phyloP scores from a whole-genome alignment of 1,140 invertebrate genomes.

The Apis dorsata region DNA sequence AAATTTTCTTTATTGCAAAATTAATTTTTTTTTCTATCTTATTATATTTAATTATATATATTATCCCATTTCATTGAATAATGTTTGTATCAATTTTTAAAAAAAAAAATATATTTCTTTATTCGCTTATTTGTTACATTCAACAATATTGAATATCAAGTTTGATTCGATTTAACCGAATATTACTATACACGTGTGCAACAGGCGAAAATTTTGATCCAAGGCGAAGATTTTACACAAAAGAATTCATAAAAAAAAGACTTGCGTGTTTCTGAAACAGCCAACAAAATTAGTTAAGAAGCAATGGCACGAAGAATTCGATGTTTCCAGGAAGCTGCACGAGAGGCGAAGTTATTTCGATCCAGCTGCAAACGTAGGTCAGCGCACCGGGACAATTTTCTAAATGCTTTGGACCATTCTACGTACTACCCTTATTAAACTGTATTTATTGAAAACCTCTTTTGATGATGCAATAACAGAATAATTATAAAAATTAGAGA shows the following conservation, averaged over 20 bases:
- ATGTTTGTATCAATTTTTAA: too few relatives aligned
- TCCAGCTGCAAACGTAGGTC: constrained; percentile 64
- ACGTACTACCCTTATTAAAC: constrained; percentile 18
- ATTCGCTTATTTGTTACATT: too few relatives aligned
- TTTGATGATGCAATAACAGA: background rate
- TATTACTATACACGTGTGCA: too few relatives aligned
- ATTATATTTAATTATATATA: too few relatives aligned
- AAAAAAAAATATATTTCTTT: too few relatives aligned
- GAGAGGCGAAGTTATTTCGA: constrained; percentile 72
- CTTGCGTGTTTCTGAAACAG: background rate
- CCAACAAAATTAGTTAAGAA: background rate
- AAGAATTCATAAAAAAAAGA: background rate
- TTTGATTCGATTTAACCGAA: too few relatives aligned
- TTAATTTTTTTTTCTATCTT: too few relatives aligned
- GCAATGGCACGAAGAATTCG: constrained; percentile 23
- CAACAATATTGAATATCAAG: too few relatives aligned
- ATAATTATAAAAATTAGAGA: background rate
- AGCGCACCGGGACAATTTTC: constrained; percentile 73
- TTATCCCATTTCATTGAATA: too few relatives aligned
- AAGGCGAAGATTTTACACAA: background rate
- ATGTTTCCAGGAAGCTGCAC: constrained; percentile 50
- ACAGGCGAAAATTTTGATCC: background rate
- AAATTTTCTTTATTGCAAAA: too few relatives aligned
- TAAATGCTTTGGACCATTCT: constrained; percentile 38
- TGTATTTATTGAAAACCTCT: background rate